A percentile compares a stretch with the other conserved stretches of the same genome.
phyloP scores from a whole-genome alignment of 2,888 invertebrate species.

The Actias luna region DNA sequence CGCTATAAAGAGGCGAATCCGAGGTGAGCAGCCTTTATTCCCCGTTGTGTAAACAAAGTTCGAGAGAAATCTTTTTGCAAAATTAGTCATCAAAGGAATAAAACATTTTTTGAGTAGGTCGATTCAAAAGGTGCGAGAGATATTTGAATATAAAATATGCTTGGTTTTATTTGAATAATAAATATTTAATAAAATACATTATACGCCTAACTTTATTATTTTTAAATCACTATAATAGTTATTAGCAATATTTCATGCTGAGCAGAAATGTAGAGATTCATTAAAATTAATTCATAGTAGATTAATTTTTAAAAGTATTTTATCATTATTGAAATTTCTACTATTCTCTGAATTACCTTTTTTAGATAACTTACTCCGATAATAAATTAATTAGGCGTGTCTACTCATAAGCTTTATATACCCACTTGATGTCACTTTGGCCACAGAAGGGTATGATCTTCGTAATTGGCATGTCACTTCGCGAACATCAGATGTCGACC shows the following conservation, averaged over 20 bases:
- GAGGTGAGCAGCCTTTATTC: conserved; percentile 36
- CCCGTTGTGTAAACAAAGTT: conserved; percentile 38
- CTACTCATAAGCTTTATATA: neutral
- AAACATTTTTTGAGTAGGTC: conserved; percentile 23
- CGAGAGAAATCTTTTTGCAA: conserved; percentile 26
- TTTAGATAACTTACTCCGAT: neutral
- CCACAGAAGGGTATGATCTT: conserved; percentile 6
- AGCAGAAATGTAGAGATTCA: too few species aligned
- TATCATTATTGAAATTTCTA: neutral
- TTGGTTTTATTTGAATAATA: neutral
- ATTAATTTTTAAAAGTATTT: too few species aligned
- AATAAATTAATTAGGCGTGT: conserved; percentile 1
- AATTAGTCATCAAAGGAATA: conserved; percentile 25
- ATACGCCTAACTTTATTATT: too few species aligned
- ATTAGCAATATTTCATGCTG: too few species aligned
- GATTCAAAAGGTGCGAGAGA: conserved; percentile 14
- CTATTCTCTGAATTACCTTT: neutral
- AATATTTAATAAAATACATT: neutral
- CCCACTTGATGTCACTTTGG: conserved; percentile 1
- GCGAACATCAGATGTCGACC: neutral
- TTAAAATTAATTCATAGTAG: too few species aligned
- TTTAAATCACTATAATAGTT: too few species aligned
- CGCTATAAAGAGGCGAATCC: conserved; percentile 40
- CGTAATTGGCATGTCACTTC: conserved; percentile 5
- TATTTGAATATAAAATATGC: conserved; percentile 13